A percentile compares a stretch with the other conserved stretches of the same genome.
Conservation (phyloP, 2,113 vertebrate species). For the Amia ocellicauda region DNA sequence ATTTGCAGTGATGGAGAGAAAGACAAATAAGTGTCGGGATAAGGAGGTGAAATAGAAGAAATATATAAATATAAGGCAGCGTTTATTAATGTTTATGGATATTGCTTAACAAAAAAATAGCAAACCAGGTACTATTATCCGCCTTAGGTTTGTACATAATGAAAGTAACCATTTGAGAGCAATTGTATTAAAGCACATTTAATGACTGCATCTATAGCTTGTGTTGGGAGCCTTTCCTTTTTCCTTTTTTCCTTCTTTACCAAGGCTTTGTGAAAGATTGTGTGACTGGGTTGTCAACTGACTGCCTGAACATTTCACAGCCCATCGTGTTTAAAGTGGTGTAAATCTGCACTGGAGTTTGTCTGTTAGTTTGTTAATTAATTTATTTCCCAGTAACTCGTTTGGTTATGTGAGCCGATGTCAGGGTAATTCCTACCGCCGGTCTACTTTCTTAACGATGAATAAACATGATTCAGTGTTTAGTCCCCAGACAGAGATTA, state of each 20-base stretch:
- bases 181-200: background rate
- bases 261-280: background rate
- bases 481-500: conserved; percentile 3
- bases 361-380: background rate
- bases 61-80: no score
- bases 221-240: background rate
- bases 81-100: no score
- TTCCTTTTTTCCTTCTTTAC: no score
- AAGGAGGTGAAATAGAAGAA: no score
- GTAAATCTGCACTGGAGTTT: background rate
- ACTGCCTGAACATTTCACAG: background rate
- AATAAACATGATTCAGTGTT: conserved; percentile 7
- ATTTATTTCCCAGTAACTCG: background rate
- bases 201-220: background rate
- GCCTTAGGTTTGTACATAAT: no score
- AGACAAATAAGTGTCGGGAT: no score
- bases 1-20: no score
- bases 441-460: background rate
- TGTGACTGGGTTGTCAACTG: background rate
- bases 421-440: conserved; percentile 1
- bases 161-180: no score
- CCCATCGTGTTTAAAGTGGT: background rate
- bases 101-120: no score
- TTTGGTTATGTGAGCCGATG: conserved; percentile 2
- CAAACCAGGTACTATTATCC: no score